Conservation (phyloP, 1,140 invertebrate species). For the Drosophila obscura region DNA sequence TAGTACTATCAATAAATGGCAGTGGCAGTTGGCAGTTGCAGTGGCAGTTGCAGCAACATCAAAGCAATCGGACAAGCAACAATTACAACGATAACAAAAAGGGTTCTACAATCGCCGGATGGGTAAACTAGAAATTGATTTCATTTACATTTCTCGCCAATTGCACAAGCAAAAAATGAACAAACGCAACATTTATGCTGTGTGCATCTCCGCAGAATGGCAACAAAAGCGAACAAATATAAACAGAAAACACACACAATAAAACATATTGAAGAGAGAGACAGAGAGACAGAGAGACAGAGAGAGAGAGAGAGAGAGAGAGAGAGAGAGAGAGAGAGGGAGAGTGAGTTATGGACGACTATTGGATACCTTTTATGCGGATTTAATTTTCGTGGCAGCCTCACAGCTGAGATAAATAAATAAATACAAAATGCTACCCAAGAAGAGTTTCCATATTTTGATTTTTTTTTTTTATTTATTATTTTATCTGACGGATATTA, state of each 20-base stretch:
- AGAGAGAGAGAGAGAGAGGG: too few relatives aligned
- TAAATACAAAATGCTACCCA: too few relatives aligned
- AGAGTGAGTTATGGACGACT: too few relatives aligned
- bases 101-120: background rate
- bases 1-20: constrained; percentile 6
- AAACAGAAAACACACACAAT: background rate
- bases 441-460: too few relatives aligned
- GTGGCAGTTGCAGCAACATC: constrained; percentile 42
- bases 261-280: too few relatives aligned
- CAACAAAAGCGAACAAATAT: constrained; percentile 8
- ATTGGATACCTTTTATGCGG: too few relatives aligned
- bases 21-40: constrained; percentile 1
- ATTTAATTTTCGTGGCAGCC: too few relatives aligned
- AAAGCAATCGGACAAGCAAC: constrained; percentile 62
- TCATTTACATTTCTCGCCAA: constrained; percentile 57
- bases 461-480: too few relatives aligned
- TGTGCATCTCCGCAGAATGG: background rate
- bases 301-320: too few relatives aligned
- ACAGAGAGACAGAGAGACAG: too few relatives aligned
- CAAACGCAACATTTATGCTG: background rate
- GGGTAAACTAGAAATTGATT: constrained; percentile 56
- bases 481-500: too few relatives aligned
- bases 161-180: constrained; percentile 40
- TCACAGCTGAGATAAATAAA: too few relatives aligned
- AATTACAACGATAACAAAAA: constrained; percentile 35